These are phyloP conservation scores for Cephus rjabovi DNA, from an alignment of 2,888 invertebrate species.

Conservation along the genomic window DNA sequence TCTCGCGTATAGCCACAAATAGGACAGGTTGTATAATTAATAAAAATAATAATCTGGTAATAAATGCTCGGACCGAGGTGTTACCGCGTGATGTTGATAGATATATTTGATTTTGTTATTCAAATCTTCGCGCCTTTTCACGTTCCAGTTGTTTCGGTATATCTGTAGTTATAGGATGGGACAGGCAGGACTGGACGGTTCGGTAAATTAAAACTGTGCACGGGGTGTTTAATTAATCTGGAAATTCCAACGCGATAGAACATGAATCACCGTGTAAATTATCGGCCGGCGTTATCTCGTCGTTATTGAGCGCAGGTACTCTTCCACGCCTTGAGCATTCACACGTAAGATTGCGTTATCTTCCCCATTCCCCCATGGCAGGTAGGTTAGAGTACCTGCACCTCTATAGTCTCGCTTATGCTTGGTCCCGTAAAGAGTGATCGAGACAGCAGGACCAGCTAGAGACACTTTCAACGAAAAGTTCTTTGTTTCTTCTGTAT, in stretches of 20 bases:
- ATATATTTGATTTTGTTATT: background rate
- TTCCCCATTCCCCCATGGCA: constrained; percentile 48
- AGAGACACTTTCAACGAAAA: background rate
- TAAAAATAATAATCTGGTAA: background rate
- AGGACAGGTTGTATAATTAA: background rate
- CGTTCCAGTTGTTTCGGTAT: background rate
- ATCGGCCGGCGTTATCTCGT: constrained; percentile 57
- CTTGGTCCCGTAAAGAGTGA: background rate
- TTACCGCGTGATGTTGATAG: background rate
- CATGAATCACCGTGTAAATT: constrained; percentile 59
- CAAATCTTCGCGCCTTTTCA: background rate
- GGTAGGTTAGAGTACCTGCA: constrained; percentile 36
- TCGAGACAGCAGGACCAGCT: background rate
- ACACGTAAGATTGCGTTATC: constrained; percentile 62
- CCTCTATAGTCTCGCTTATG: background rate
- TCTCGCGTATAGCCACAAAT: background rate
- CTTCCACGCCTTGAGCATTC: constrained; percentile 54
- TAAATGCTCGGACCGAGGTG: background rate
- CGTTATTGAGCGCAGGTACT: constrained; percentile 57
- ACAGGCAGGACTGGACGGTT: background rate
- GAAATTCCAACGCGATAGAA: constrained; percentile 21
- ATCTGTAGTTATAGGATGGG: background rate
- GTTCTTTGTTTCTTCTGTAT: background rate
- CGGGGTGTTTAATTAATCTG: constrained; percentile 22
- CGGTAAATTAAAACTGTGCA: constrained; percentile 19